Evolutionary conservation across 2,797 vertebrate genomes (phyloP), one percentile per base, ranked within the genome.

Genomic region (Platalea minor): DNA sequence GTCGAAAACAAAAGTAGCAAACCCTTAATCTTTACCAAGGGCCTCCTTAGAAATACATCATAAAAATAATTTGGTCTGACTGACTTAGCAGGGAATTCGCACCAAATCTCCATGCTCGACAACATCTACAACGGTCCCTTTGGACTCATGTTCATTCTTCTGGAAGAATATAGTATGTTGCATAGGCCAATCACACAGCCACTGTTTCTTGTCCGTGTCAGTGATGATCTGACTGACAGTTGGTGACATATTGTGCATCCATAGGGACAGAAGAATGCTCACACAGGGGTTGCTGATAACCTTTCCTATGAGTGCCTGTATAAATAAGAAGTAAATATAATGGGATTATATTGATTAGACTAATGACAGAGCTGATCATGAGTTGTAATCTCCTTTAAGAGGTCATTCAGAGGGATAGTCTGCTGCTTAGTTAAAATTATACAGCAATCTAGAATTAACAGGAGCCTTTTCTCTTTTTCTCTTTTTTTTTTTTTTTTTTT

Each of bases 401-500:
- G 67, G n/a, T 95, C 50, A 91, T 94, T 96, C 35, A 60, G 41
- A 35, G 16, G 28, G 5, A 57, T 73, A 89, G 12, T 41, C 35
- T 81, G 31, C 59, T 69, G 61, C 45, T 76, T 67, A 75, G 23
- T 57, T 93, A 91, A 96, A 94, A 84, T 92, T 93, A 91, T 90
- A 83, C 61, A 91, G n/a, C 85, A 97, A 63, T 78, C 35, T 76
- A 89, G 54, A 92, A 83, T 96, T 94, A 91, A n/a, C 35, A 53
- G 31, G 29, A 60, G 5, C 3, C 19, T 85, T 90, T 93, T 50
- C 24, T 50, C 17, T 64, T n/a, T 85, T 10, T 25, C 1, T 21
- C 3, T 31, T 43, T 43, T 43, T 45, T 46, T 45, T 48, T 48
- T 48, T 12, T 28, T 41, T 9, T 4, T 2, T 3, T 26, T 17